Base-by-base conservation (phyloP, 2,113 vertebrate genomes). In the Pungitius pungitius region DNA sequence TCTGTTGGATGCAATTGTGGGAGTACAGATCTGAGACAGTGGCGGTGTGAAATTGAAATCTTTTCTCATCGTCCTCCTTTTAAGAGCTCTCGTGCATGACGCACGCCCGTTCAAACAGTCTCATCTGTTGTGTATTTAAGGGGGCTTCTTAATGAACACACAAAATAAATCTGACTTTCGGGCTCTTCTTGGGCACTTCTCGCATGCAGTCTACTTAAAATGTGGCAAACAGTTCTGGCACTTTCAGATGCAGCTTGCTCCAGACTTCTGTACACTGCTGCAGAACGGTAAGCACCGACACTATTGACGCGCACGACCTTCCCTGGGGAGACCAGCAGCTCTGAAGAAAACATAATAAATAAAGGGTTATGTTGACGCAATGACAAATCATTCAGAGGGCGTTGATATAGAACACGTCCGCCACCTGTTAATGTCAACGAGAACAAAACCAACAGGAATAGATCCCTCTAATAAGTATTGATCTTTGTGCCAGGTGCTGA, bases 1-100 rank as follows among this genome's bases (percentile, higher is more conserved):
- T 20, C 40, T 39, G 49, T 17, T 40, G 58, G 63, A 73, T 66
- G 62, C 51, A 60, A 62, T 82, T 58, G 27, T 13, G 56, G 55
- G 69, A 82, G 70, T 49, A 75, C 65, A 79, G 60, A 72, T 43
- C 49, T 49, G 40, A 67, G 64, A 73, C 73, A 84, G 68, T 64
- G 40, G 35, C 14, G 39, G 69, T 79, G 56, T 26, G 49, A 37
- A 47, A 62, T 59, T 18, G 54, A 42, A 40, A n/a, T 60, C 47
- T 57, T 69, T 43, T 43, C 45, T 71, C 18, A 56, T 22, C 45
- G 20, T n/a, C 61, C 37, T 75, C 47, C 39, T 35, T 58, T 45
- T 54, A 27, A 75, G 68, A 52, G 27, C 1, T 42, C 27, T 55
- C 8, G 6, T 67, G 8, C 56, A 15, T 42, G 51, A 47, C 3